These are phyloP conservation scores for Ecdyonurus torrentis DNA, from an alignment of 2,888 invertebrate genomes.

Conservation along the genomic window DNA sequence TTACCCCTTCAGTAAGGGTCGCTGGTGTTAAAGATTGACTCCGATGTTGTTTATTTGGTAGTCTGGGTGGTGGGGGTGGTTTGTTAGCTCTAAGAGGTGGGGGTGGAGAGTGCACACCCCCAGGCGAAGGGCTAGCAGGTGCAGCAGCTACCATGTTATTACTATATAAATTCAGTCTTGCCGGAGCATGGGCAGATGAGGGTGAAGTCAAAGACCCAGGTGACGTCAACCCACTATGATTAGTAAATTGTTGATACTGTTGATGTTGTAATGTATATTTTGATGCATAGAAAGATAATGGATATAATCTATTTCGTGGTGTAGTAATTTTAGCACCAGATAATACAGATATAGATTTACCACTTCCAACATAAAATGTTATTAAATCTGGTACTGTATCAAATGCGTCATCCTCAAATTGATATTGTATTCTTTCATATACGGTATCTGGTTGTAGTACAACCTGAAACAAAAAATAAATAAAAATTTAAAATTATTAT, in stretches of 20 bases:
- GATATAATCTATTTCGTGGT: conserved; percentile 67
- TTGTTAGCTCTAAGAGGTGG: conserved; percentile 24
- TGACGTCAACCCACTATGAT: background rate
- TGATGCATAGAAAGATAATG: conserved; percentile 53
- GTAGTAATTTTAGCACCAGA: conserved; percentile 76
- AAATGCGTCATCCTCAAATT: conserved; percentile 87
- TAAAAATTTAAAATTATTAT: too few species aligned
- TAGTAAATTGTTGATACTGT: conserved; percentile 16
- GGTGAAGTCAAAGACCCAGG: conserved; percentile 24
- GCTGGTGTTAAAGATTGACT: conserved; percentile 63
- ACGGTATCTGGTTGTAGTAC: conserved; percentile 78
- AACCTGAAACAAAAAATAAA: conserved; percentile 41
- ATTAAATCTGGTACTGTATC: conserved; percentile 87
- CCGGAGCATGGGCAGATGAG: conserved; percentile 15
- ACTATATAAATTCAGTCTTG: conserved; percentile 3
- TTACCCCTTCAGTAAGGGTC: conserved; percentile 15
- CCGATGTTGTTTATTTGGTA: conserved; percentile 43
- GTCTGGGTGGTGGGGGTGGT: conserved; percentile 24
- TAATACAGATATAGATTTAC: conserved; percentile 71
- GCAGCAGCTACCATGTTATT: conserved; percentile 1
- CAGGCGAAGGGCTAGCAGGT: conserved; percentile 14
- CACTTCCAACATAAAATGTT: conserved; percentile 82
- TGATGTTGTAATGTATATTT: conserved; percentile 26
- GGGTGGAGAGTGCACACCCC: conserved; percentile 36
- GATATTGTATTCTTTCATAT: conserved; percentile 80